These are phyloP conservation scores for Toxotes chatareus DNA, from an alignment of 2,113 vertebrate species.

Conservation along the genomic window DNA sequence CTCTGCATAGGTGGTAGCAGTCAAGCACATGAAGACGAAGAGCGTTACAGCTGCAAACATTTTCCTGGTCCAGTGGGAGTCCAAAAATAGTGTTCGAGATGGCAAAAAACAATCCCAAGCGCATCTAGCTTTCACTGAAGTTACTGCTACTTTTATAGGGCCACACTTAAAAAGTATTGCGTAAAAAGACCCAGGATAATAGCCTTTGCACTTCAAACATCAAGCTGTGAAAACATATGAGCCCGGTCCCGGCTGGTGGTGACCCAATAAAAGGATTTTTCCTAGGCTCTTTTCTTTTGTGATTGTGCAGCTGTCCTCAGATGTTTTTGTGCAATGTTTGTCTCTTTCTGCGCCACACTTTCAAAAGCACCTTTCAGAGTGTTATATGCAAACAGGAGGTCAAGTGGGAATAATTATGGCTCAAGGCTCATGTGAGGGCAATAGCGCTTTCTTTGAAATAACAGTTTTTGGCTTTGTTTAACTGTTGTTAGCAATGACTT, in stretches of 20 bases:
- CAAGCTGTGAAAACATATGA: conserved; percentile 71
- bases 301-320: conserved; percentile 58
- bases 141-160: conserved; percentile 70
- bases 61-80: conserved; percentile 46
- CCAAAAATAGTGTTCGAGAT: conserved; percentile 47
- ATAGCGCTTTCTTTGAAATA: not conserved
- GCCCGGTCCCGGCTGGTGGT: conserved; percentile 39
- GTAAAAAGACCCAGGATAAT: conserved; percentile 32
- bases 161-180: not conserved
- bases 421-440: not conserved
- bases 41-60: conserved; percentile 68
- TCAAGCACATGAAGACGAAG: conserved; percentile 69
- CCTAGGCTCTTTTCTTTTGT: conserved; percentile 15
- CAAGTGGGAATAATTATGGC: not conserved
- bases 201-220: conserved; percentile 33
- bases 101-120: conserved; percentile 31
- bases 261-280: conserved; percentile 33
- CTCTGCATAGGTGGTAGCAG: conserved; percentile 61
- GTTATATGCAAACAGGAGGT: not conserved
- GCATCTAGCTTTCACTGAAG: conserved; percentile 39
- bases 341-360: not conserved
- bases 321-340: conserved; percentile 40
- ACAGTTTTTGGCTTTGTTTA: not conserved
- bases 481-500: not conserved
- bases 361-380: not conserved